A percentile compares a stretch with the other conserved stretches of the same genome.
Conservation (phyloP, 1,140 invertebrate genomes). For the Colletes gigas region DNA sequence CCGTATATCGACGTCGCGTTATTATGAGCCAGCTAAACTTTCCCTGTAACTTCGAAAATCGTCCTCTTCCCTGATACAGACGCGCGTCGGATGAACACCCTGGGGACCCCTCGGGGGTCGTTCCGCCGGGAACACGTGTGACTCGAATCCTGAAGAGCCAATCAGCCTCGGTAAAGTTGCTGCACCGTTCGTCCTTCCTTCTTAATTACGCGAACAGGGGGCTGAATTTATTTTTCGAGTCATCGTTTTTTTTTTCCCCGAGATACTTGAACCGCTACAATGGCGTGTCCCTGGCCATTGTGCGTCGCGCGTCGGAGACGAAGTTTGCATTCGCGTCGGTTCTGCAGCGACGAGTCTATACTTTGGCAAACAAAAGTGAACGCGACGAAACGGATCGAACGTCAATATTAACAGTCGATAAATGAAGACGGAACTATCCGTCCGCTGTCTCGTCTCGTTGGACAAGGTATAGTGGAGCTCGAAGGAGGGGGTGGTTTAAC, state of each 20-base stretch:
- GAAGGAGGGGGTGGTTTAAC: too few relatives aligned
- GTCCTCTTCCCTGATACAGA: constrained; percentile 10
- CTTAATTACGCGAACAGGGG: constrained; percentile 38
- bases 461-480: too few relatives aligned
- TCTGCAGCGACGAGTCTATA: too few relatives aligned
- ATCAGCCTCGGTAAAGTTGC: constrained; percentile 39
- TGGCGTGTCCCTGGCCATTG: too few relatives aligned
- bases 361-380: too few relatives aligned
- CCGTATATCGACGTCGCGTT: neutral
- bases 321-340: too few relatives aligned
- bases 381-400: too few relatives aligned
- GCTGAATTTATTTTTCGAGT: neutral
- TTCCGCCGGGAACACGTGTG: constrained; percentile 22
- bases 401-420: too few relatives aligned
- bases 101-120: constrained; percentile 31
- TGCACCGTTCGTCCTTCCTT: constrained; percentile 6
- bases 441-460: too few relatives aligned
- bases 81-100: constrained; percentile 10
- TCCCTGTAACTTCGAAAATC: constrained; percentile 22
- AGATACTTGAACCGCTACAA: too few relatives aligned
- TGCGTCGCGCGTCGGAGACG: too few relatives aligned
- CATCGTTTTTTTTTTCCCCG: neutral
- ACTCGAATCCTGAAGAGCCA: constrained; percentile 42
- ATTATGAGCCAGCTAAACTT: neutral
- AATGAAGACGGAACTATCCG: too few relatives aligned